phyloP scores from a whole-genome alignment of 2,797 vertebrate genomes.

The Cottoperca gobio region DNA sequence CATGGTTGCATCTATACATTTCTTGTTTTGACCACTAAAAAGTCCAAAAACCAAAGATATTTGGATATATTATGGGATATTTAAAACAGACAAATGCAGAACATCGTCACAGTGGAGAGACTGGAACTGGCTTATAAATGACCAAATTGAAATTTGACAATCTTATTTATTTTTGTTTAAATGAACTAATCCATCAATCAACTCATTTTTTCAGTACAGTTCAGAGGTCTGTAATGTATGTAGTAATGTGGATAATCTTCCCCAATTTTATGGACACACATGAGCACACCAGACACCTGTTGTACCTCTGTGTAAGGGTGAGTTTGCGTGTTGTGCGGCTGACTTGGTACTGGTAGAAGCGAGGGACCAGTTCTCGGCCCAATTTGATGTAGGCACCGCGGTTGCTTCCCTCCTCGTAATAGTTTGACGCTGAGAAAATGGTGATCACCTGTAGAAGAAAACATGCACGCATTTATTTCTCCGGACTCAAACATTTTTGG shows the following conservation, averaged over 20 bases:
- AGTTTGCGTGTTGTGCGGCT: constrained; percentile 85
- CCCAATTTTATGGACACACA: background rate
- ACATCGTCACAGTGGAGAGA: background rate
- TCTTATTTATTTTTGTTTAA: background rate
- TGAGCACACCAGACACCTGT: background rate
- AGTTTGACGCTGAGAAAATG: constrained; percentile 99
- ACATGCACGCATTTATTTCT: background rate
- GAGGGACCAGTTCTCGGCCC: constrained; percentile 85
- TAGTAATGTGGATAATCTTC: background rate
- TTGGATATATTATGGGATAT: background rate
- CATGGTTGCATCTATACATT: background rate
- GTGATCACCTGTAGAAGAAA: constrained; percentile 92
- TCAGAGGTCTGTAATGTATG: too few relatives aligned
- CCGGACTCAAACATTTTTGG: background rate
- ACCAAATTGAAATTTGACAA: background rate
- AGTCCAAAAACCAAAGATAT: background rate
- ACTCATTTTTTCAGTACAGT: background rate
- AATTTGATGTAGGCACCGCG: constrained; percentile 95
- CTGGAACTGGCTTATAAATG: background rate
- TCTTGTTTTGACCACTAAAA: background rate
- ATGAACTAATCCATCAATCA: background rate
- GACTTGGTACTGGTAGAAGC: constrained; percentile 95
- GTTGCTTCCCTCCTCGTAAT: constrained; percentile 97
- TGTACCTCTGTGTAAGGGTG: constrained; percentile 90
- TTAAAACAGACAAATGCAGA: background rate